Conservation (phyloP, 2,113 vertebrate genomes). For the Sula dactylatra region DNA sequence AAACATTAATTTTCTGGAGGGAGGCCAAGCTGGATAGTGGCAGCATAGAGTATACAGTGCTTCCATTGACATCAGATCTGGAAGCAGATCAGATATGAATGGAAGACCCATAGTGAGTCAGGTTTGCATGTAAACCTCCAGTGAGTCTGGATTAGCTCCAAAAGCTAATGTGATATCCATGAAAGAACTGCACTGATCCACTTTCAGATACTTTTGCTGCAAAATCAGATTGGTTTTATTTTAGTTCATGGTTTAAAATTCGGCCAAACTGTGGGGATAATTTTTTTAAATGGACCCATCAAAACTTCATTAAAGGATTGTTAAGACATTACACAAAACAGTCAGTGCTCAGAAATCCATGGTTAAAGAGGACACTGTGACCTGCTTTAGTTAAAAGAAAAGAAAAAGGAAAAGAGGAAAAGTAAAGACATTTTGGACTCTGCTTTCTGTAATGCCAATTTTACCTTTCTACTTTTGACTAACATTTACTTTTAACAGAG, state of each 20-base stretch:
- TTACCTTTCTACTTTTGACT: neutral
- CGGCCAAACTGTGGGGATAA: neutral
- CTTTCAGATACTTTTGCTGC: neutral
- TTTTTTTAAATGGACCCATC: neutral
- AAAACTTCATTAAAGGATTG: neutral
- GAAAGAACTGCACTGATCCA: conserved; percentile 34
- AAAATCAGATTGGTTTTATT: conserved; percentile 18
- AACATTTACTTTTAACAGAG: neutral
- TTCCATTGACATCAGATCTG: conserved; percentile 56
- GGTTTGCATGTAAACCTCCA: conserved; percentile 59
- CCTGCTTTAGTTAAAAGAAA: neutral
- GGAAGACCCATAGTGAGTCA: conserved; percentile 56
- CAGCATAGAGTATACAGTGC: neutral
- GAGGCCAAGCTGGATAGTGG: conserved; percentile 7
- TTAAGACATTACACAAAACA: neutral
- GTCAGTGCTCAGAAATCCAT: neutral
- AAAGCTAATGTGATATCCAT: conserved; percentile 16
- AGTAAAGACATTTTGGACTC: neutral
- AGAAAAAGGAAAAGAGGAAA: neutral
- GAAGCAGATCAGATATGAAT: conserved; percentile 62
- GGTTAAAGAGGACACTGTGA: neutral
- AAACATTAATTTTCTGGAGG: conserved; percentile 40
- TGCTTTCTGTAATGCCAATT: neutral
- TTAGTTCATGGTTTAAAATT: conserved; percentile 15
- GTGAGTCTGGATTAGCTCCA: conserved; percentile 50